Percentiles rank a stretch among this genome's conserved stretches.
These are phyloP conservation scores for Sterna hirundo DNA, from an alignment of 2,113 vertebrate species.

Conservation along the genomic window DNA sequence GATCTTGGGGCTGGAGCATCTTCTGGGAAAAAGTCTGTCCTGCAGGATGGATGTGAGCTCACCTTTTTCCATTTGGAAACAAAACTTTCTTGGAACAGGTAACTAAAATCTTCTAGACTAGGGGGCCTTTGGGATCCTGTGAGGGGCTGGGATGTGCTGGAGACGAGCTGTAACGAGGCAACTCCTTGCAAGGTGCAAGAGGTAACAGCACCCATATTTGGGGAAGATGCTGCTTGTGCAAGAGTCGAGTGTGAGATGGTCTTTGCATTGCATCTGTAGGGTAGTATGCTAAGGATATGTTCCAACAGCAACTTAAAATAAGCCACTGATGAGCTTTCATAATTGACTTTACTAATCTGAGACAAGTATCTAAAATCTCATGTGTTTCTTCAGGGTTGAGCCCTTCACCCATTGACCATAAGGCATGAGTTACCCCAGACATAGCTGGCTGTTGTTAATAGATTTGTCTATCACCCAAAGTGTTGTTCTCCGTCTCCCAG, in stretches of 20 bases:
- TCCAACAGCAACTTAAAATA: neutral
- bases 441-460: neutral
- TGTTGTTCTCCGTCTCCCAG: neutral
- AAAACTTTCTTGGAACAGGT: neutral
- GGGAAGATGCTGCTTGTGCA: neutral
- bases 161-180: neutral
- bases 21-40: neutral
- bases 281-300: neutral
- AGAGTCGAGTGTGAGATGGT: rapidly evolving
- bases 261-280: neutral
- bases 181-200: neutral
- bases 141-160: neutral
- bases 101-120: neutral
- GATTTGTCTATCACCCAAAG: neutral
- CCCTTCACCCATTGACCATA: neutral
- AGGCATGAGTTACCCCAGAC: neutral
- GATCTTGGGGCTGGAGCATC: neutral
- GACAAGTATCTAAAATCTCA: neutral
- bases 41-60: neutral
- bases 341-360: neutral
- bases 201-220: neutral
- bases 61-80: neutral
- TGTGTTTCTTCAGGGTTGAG: neutral
- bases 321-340: neutral
- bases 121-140: neutral